Evolutionary conservation across 2,888 invertebrate species (phyloP), one percentile per base, ranked within the genome.

Genomic region (Lasioglossum pauxillum): DNA sequence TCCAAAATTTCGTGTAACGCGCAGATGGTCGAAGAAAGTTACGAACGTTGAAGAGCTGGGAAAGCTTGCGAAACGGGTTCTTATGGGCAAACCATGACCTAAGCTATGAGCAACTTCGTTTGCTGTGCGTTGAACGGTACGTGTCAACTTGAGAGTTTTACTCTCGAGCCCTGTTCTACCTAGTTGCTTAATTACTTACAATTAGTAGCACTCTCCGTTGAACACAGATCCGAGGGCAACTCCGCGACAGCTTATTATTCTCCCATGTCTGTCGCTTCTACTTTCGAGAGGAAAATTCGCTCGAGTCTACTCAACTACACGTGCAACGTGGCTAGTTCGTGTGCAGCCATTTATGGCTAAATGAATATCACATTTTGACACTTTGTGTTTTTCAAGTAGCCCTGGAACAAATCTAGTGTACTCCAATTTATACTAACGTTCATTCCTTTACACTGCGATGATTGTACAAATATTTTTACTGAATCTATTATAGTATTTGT

Each of bases 251-350:
- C 44, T 69, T 69, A 73, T 73, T 49, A 69, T 49, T 46, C 46
- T 69, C 67, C 72, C n/a, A 60, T 76, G 76, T 80, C 81, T 87
- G 80, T 91, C 82, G 87, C 89, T 90, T 89, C 87, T 76, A 75
- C 74, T 78, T 77, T 75, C 78, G 57, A 67, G 35, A 67, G 35
- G 19, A 19, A 67, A 31, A 67, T 35, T 67, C 67, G 35, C 19
- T 10, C 35, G 2, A 35, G 67, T 69, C 31, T 35, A 69, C 31
- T 69, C 67, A 64, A 64, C 64, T 31, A 31, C 64, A 8, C 31
- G 31, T 64, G 64, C 64, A 64, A 31, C 31, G 31, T 16, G 31
- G 64, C 31, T 7, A 2, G 31, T 27, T 16, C 23, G 19, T 23
- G 35, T 69, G 38, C 35, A 10, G 35, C 35, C 67, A 69, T 38